A percentile compares a stretch with the other conserved stretches of the same genome.
Conservation (phyloP, 2,113 vertebrate genomes). For the Chaetorhynchus papuensis region DNA sequence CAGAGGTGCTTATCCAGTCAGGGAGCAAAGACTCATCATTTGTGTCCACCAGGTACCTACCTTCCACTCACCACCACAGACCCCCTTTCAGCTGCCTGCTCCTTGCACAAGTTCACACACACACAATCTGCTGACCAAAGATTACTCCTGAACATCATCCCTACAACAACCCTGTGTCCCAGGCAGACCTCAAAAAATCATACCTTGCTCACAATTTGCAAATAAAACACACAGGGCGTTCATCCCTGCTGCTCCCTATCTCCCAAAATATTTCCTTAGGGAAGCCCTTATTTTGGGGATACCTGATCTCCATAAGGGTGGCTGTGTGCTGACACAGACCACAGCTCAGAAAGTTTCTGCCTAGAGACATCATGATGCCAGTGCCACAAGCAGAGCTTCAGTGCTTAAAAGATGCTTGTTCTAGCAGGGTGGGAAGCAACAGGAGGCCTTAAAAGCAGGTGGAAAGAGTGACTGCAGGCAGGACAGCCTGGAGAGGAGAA, state of each 20-base stretch:
- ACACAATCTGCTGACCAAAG: background rate
- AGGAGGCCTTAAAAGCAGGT: background rate
- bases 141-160: background rate
- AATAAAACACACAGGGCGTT: accelerated
- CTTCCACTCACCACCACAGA: background rate
- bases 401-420: background rate
- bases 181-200: background rate
- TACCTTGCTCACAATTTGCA: background rate
- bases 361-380: background rate
- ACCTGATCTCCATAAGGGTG: background rate
- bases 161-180: background rate
- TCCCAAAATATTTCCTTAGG: background rate
- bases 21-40: background rate
- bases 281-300: background rate
- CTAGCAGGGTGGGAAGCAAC: background rate
- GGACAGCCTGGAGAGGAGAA: background rate
- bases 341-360: background rate
- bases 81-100: background rate
- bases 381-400: background rate
- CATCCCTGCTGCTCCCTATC: background rate
- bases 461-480: background rate
- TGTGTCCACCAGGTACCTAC: accelerated
- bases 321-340: background rate
- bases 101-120: background rate
- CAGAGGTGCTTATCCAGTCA: background rate